phyloP scores from a whole-genome alignment of 2,888 invertebrate species.

The Exephanes ischioxanthus region DNA sequence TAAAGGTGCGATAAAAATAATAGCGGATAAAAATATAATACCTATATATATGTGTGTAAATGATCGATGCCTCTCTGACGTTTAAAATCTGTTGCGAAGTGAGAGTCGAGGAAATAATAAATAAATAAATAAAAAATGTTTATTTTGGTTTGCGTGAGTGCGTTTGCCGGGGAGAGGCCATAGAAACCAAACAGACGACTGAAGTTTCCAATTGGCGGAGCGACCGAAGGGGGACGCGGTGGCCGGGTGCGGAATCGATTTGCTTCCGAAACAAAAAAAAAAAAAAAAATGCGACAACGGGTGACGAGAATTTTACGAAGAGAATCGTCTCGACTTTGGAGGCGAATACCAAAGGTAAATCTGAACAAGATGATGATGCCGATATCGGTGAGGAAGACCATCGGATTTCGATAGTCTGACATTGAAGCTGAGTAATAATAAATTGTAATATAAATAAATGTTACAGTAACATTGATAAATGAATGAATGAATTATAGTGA shows the following conservation, averaged over 20 bases:
- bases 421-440: background rate
- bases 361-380: background rate
- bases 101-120: conserved; percentile 40
- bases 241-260: conserved; percentile 7
- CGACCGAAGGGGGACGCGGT: conserved; percentile 2
- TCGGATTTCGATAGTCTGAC: background rate
- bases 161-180: conserved; percentile 62
- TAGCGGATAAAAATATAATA: conserved; percentile 57
- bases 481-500: too few species aligned
- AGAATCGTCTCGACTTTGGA: too few species aligned
- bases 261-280: background rate
- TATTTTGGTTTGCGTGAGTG: conserved; percentile 60
- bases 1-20: background rate
- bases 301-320: background rate
- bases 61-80: conserved; percentile 32
- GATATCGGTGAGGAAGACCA: background rate
- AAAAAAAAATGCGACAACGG: conserved; percentile 1
- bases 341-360: background rate
- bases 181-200: conserved; percentile 75
- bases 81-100: conserved; percentile 52
- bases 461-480: too few species aligned
- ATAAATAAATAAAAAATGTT: conserved; percentile 20
- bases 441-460: background rate
- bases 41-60: conserved; percentile 62
- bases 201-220: conserved; percentile 52